Evolutionary conservation across 1,140 invertebrate genomes (phyloP).

Genomic region (Leptestheria dahalacensis): DNA sequence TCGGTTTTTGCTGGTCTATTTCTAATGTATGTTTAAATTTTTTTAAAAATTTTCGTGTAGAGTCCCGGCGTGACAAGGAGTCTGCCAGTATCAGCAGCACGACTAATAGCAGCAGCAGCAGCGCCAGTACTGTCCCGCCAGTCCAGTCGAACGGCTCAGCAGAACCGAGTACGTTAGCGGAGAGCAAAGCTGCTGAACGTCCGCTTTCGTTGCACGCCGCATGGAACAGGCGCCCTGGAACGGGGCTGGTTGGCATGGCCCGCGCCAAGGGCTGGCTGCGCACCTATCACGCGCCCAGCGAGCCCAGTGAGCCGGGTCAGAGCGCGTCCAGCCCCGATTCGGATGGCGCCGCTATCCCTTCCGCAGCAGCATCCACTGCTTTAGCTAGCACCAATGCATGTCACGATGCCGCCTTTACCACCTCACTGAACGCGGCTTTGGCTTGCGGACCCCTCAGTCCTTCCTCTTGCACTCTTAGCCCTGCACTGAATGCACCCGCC

Average conservation of each 20-base stretch:
- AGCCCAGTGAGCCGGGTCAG: neutral
- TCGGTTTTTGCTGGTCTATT: no score
- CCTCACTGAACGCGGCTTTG: slow-evolving; percentile 7
- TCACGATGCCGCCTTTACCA: neutral
- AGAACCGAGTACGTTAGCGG: neutral
- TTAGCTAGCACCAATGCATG: slow-evolving; percentile 13
- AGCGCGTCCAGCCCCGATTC: slow-evolving; percentile 8
- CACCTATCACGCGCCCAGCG: slow-evolving; percentile 9
- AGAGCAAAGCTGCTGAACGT: neutral
- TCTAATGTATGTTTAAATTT: no score
- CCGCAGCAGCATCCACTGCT: neutral
- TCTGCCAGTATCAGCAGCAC: neutral
- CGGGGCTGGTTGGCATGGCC: slow-evolving; percentile 8
- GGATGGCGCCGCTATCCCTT: neutral
- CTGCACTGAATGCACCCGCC: neutral
- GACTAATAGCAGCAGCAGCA: neutral
- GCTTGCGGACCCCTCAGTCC: slow-evolving; percentile 1
- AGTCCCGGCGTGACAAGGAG: neutral
- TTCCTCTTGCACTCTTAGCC: neutral
- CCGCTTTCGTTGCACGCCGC: slow-evolving; percentile 13
- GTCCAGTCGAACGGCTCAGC: no score
- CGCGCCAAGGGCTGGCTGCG: slow-evolving; percentile 10
- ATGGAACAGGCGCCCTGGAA: slow-evolving; percentile 3
- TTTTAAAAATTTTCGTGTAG: neutral
- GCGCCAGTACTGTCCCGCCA: no score